A percentile compares a stretch with the other conserved stretches of the same genome.
These are phyloP conservation scores for Drosophila demipolita DNA, from an alignment of 2,888 invertebrate species.

Conservation along the genomic window DNA sequence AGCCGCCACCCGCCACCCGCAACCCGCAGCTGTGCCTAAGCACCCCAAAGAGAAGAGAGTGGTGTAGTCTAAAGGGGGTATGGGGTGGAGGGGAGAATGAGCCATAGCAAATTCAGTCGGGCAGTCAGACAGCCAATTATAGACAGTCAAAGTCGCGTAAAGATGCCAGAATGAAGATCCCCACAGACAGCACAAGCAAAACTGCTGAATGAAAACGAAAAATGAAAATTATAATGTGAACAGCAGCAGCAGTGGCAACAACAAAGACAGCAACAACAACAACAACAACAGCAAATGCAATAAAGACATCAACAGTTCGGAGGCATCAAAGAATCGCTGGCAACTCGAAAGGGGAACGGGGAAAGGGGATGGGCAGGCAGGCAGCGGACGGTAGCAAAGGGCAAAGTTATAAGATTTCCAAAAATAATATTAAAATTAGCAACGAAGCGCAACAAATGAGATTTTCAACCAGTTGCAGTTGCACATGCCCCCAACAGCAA, in stretches of 20 bases:
- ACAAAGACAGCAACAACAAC: conserved; percentile 12
- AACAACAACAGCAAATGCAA: conserved; percentile 60
- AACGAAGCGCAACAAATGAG: conserved; percentile 79
- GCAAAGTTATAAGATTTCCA: conserved; percentile 76
- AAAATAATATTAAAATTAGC: conserved; percentile 81
- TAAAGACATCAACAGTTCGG: conserved; percentile 80
- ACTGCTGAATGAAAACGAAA: conserved; percentile 66
- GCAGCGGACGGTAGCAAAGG: conserved; percentile 37
- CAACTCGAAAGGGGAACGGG: conserved; percentile 6
- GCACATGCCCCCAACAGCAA: conserved; percentile 7
- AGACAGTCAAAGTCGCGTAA: conserved; percentile 75
- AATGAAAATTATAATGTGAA: conserved; percentile 73
- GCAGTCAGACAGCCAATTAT: conserved; percentile 73
- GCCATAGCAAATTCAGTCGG: conserved; percentile 49
- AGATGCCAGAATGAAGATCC: conserved; percentile 70
- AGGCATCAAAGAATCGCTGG: conserved; percentile 61
- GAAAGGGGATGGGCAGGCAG: neutral
- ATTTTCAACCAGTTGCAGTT: conserved; percentile 48
- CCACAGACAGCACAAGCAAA: conserved; percentile 42
- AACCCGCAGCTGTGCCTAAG: conserved; percentile 4
- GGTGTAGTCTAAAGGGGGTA: neutral
- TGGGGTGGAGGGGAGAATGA: neutral
- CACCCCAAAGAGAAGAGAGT: conserved; percentile 5
- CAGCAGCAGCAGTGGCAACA: conserved; percentile 32
- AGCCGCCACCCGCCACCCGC: conserved; percentile 38